phyloP scores from a whole-genome alignment of 2,888 invertebrate species.

The Ectemnius continuus region DNA sequence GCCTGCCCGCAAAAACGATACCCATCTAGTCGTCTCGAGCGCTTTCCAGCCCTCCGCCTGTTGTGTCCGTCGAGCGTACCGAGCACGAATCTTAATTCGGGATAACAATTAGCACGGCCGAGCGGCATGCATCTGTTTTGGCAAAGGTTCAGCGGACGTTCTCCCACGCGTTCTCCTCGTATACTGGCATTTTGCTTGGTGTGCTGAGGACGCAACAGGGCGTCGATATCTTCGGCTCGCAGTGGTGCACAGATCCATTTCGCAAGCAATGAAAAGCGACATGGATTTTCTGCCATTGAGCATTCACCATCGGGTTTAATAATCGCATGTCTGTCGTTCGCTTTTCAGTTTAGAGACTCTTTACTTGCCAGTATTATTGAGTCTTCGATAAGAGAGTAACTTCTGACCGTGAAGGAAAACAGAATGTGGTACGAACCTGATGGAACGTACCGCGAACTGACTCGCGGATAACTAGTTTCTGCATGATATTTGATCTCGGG shows the following conservation, averaged over 20 bases:
- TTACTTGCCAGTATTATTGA: too few species aligned
- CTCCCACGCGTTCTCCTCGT: slow-evolving; percentile 31
- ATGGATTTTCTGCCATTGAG: slow-evolving; percentile 13
- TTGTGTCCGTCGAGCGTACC: too few species aligned
- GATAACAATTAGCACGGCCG: slow-evolving; percentile 39
- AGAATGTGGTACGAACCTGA: too few species aligned
- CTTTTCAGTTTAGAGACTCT: too few species aligned
- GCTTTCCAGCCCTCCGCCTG: too few species aligned
- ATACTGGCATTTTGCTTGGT: slow-evolving; percentile 55
- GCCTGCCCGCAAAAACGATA: too few species aligned
- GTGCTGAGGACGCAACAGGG: slow-evolving; percentile 5
- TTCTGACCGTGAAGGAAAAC: too few species aligned
- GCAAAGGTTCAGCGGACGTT: slow-evolving; percentile 36
- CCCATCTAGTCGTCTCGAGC: too few species aligned
- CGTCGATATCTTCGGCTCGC: slow-evolving; percentile 37
- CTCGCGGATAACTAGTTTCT: too few species aligned
- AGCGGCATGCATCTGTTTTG: slow-evolving; percentile 48
- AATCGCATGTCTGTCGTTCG: too few species aligned
- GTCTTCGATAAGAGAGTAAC: too few species aligned
- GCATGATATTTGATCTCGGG: not conserved
- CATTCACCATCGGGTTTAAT: not conserved
- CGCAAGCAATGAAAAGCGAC: slow-evolving; percentile 51
- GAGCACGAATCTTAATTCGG: not conserved
- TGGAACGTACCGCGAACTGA: too few species aligned
- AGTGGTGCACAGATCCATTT: slow-evolving; percentile 32